A percentile compares a stretch with the other conserved stretches of the same genome.
phyloP scores from a whole-genome alignment of 2,888 invertebrate genomes.

The Dioctria linearis region DNA sequence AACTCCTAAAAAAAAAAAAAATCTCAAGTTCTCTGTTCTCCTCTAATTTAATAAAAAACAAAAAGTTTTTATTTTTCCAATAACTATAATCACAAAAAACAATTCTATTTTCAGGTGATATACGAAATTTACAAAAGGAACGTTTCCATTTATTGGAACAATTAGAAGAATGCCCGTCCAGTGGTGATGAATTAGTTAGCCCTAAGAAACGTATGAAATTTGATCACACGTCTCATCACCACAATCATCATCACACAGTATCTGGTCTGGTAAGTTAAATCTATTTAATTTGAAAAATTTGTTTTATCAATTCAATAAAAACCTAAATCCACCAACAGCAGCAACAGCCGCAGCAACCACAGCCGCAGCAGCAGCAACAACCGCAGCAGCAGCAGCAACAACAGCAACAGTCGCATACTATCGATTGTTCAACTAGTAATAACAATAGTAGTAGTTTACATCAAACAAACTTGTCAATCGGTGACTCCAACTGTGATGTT shows the following conservation, averaged over 20 bases:
- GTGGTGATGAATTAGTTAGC: constrained; percentile 78
- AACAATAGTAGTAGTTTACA: constrained; percentile 62
- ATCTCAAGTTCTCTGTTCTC: too few relatives aligned
- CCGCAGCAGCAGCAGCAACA: constrained; percentile 56
- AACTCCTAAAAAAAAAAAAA: too few relatives aligned
- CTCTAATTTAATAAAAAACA: too few relatives aligned
- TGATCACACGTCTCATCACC: constrained; percentile 71
- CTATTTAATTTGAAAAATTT: background rate
- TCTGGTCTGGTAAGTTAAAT: constrained; percentile 66
- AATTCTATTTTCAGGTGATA: constrained; percentile 73
- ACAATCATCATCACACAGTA: constrained; percentile 65
- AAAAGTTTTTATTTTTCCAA: too few relatives aligned
- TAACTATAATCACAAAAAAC: background rate
- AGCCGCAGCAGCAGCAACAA: constrained; percentile 51
- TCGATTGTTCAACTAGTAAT: constrained; percentile 59
- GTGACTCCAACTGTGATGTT: constrained; percentile 71
- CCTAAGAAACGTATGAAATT: constrained; percentile 79
- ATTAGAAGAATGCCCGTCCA: constrained; percentile 80
- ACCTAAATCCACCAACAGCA: constrained; percentile 5
- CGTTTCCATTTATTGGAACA: constrained; percentile 80
- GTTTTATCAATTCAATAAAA: background rate
- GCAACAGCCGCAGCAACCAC: constrained; percentile 57
- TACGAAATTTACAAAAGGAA: constrained; percentile 80
- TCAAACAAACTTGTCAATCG: constrained; percentile 61
- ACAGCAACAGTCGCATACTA: constrained; percentile 52